Conservation (phyloP, 2,113 vertebrate species). For the Euleptes europaea region DNA sequence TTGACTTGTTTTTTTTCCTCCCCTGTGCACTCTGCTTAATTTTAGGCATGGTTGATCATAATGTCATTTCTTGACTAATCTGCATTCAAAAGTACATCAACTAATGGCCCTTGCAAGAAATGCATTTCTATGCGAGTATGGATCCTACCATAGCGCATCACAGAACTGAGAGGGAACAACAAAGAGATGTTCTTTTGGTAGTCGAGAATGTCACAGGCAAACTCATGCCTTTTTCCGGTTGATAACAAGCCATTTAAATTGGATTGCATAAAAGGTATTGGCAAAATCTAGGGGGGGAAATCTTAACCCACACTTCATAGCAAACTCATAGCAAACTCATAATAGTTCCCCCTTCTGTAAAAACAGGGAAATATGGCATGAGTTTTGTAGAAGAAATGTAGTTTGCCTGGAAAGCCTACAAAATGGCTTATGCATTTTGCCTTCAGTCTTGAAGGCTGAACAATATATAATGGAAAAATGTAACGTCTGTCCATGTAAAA, state of each 20-base stretch:
- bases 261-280: too few species aligned
- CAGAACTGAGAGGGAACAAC: neutral
- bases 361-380: too few species aligned
- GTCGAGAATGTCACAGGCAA: too few species aligned
- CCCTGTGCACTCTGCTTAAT: neutral
- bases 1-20: neutral
- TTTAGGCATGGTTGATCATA: neutral
- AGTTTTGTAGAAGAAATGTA: too few species aligned
- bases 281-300: too few species aligned
- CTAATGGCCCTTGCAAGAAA: neutral
- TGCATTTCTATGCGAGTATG: neutral
- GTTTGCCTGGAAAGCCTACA: too few species aligned
- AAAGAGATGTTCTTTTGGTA: neutral
- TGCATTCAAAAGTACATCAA: neutral
- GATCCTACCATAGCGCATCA: neutral
- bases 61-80: neutral
- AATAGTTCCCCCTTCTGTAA: too few species aligned
- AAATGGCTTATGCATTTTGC: too few species aligned
- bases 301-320: too few species aligned
- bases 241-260: too few species aligned
- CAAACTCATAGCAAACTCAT: too few species aligned
- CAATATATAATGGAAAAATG: neutral
- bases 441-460: neutral
- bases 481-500: slow-evolving; percentile 21
- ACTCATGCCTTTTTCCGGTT: too few species aligned